Evolutionary conservation across 2,797 vertebrate species (phyloP), one percentile per base, ranked within the genome.

Genomic region (Sparidentex hasta): DNA sequence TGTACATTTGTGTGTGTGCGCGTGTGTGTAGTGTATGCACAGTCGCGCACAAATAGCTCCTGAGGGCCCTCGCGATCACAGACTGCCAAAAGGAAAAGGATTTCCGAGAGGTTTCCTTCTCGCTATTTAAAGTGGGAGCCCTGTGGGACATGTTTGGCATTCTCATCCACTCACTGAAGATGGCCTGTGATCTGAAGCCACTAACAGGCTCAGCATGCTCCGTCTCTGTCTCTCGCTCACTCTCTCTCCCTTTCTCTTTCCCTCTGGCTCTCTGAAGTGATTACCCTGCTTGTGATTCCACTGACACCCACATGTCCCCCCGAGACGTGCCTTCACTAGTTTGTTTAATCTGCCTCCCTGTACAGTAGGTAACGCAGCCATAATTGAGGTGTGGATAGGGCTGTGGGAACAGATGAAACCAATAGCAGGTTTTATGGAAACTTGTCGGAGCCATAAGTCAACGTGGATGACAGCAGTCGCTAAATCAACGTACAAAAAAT

Each of bases 251-350:
- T 78, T 78, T 87, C 81, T 78, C 87, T 83, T 74, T 84, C 90
- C 88, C 91, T 80, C 90, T 91, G 87, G 87, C 90, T 90, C 90
- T 93, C 89, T 94, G 93, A 95, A 94, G 94, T 95, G 93, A 95
- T 95, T 95, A 95, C 91, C 93, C 92, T 93, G 93, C 91, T 92
- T 93, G 93, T 93, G 94, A 93, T 93, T 94, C 91, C 90, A 84
- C 91, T 89, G 92, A 94, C 94, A 92, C 93, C 94, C 94, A 93
- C 94, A 87, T 91, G 87, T 92, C 88, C 91, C 94, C 93, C 76
- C 44, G 92, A 93, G 94, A 93, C 82, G 72, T 83, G 88, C 90
- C 93, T 89, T 90, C 92, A 84, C 91, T 87, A 87, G 91, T 92
- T 93, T 94, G 94, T 94, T 94, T 93, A 94, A 94, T 94, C 92